These are phyloP conservation scores for Sussaba pulchella DNA, from an alignment of 2,888 invertebrate species.

Conservation along the genomic window DNA sequence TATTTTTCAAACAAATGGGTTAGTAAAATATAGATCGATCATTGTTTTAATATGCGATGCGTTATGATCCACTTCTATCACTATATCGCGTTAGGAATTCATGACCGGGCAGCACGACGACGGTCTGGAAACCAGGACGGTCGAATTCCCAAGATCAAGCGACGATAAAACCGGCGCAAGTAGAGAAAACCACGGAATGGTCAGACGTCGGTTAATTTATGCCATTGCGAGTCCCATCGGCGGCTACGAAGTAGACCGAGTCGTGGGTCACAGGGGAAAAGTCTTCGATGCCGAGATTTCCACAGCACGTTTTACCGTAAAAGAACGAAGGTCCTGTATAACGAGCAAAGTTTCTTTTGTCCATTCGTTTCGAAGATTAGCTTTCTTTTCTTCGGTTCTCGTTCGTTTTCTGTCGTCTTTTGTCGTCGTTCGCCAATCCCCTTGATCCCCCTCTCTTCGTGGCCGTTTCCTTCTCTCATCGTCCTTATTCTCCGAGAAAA, in stretches of 20 bases:
- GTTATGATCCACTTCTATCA: not conserved
- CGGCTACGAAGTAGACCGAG: slow-evolving; percentile 12
- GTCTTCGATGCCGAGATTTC: slow-evolving; percentile 44
- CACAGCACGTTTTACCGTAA: slow-evolving; percentile 56
- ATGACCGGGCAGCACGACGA: not conserved
- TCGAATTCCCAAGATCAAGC: slow-evolving; percentile 53
- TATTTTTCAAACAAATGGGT: too few relatives aligned
- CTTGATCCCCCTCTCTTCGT: slow-evolving; percentile 20
- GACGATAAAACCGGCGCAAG: slow-evolving; percentile 54
- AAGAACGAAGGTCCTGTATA: slow-evolving; percentile 61
- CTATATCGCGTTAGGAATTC: slow-evolving; percentile 5
- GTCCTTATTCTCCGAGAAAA: slow-evolving; percentile 52
- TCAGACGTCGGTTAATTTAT: slow-evolving; percentile 64
- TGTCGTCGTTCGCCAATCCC: slow-evolving; percentile 19
- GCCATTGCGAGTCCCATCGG: slow-evolving; percentile 45
- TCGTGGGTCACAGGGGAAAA: slow-evolving; percentile 32
- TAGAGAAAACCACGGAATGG: slow-evolving; percentile 51
- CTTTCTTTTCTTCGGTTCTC: slow-evolving; percentile 60
- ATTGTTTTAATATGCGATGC: not conserved
- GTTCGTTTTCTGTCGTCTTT: slow-evolving; percentile 19
- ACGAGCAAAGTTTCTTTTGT: slow-evolving; percentile 69
- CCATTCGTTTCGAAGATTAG: slow-evolving; percentile 68
- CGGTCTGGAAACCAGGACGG: slow-evolving; percentile 13
- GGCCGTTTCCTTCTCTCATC: slow-evolving; percentile 19
- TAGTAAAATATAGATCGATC: not conserved